Base-by-base conservation (phyloP, 2,797 vertebrate species). In the Adelosebastes latens region DNA sequence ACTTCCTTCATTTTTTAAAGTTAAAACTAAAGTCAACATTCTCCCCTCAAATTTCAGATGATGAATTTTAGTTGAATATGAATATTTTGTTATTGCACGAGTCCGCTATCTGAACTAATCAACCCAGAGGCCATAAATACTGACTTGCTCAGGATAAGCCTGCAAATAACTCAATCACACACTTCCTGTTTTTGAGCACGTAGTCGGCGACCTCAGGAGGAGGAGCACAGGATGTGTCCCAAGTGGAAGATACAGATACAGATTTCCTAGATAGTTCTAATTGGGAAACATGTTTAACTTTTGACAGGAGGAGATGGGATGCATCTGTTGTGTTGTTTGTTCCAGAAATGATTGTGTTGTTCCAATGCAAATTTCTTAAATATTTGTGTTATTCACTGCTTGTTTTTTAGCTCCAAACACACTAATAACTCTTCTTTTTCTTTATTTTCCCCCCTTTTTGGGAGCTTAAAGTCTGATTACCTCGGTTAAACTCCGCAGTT, bases 131-230 rank as follows among this genome's bases (percentile, higher is more conserved):
- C 84, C 85, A 78, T 88, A 88, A 90, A 91, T 84, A 90, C 85
- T 67, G 72, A 60, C 65, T 69, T 8, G 75, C 60, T 92, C 87
- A 92, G 94, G 90, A 94, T 89, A 88, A 83, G 91, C 87, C 82
- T 84, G 87, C 89, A 90, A 93, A 94, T 91, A 94, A 88, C 91
- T 90, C 91, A 88, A 83, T 93, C 88, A 89, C 68, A 75, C 88
- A 87, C 91, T 94, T 95, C 94, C 94, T 95, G 94, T 95, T 95
- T 93, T 95, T 80, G 77, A 93, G 92, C 92, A 93, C 88, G 90
- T 91, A 92, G 88, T 63, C 81, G 6, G 85, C 85, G 91, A 93
- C 92, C 90, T 93, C 87, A 90, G 83, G 80, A 92, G 93, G 90
- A 94, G 93, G 85, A 92, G 87, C 91, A 83, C 94, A 93, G 94